Percentiles rank a stretch among this genome's conserved stretches.
Evolutionary conservation across 2,113 vertebrate genomes (phyloP).

Genomic region (Xyliphius kryptos): DNA sequence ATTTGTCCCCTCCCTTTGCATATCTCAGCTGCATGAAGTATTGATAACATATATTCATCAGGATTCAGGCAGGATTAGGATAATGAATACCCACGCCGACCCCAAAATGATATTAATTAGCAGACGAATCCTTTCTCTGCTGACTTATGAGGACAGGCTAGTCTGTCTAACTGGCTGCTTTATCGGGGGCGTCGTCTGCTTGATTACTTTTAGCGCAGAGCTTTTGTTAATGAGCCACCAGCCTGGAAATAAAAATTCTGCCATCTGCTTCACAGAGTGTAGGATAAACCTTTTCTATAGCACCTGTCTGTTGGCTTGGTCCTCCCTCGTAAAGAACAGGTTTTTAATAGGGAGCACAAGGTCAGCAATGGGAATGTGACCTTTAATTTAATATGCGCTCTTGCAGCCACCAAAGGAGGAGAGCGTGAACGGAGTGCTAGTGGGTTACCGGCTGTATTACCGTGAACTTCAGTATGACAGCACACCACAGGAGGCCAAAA

Average conservation of each 20-base stretch:
- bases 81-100: constrained; percentile 45
- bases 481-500: constrained; percentile 56
- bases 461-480: constrained; percentile 75
- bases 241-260: constrained; percentile 41
- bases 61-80: constrained; percentile 18
- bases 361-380: constrained; percentile 31
- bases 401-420: constrained; percentile 73
- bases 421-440: constrained; percentile 78
- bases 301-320: constrained; percentile 15
- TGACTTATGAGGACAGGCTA: constrained; percentile 44
- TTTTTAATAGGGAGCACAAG: constrained; percentile 37
- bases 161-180: constrained; percentile 38
- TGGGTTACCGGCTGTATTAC: constrained; percentile 90
- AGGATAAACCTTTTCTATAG: not conserved
- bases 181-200: constrained; percentile 35
- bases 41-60: constrained; percentile 40
- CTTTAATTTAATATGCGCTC: constrained; percentile 40
- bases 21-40: constrained; percentile 39
- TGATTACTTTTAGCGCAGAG: constrained; percentile 41
- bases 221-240: constrained; percentile 42
- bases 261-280: constrained; percentile 16
- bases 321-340: constrained; percentile 3
- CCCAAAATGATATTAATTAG: constrained; percentile 48
- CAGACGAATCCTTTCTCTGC: constrained; percentile 40
- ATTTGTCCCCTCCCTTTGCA: constrained; percentile 31